These are phyloP conservation scores for Anolis sagrei DNA, from an alignment of 2,113 vertebrate species.

Conservation along the genomic window DNA sequence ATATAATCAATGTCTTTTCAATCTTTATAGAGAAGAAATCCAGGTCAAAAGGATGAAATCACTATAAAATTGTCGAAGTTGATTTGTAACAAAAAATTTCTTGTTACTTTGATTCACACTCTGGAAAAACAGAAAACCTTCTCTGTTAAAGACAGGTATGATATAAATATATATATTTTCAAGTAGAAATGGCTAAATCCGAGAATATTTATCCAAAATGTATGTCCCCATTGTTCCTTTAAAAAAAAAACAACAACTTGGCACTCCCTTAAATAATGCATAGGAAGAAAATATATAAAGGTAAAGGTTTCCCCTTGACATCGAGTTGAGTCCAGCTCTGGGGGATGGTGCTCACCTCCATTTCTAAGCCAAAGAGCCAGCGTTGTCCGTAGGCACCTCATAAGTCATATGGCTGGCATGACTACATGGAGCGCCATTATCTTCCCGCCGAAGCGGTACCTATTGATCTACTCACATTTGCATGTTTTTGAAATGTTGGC, in stretches of 20 bases:
- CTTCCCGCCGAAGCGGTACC: no score
- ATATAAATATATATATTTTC: conserved; percentile 57
- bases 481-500: no score
- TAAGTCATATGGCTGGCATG: no score
- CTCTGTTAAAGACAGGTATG: conserved; percentile 83
- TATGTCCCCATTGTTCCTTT: conserved; percentile 51
- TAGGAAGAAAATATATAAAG: conserved; percentile 40
- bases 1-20: conserved; percentile 57
- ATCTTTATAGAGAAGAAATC: conserved; percentile 76
- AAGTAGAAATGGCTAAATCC: conserved; percentile 55
- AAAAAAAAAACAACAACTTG: neutral
- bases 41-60: conserved; percentile 76
- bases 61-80: conserved; percentile 78
- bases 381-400: no score
- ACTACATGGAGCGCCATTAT: no score
- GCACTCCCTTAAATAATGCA: conserved; percentile 40
- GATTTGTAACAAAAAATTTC: conserved; percentile 83
- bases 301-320: no score
- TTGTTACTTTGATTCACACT: conserved; percentile 82
- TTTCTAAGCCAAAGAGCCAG: no score
- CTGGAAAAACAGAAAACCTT: conserved; percentile 86
- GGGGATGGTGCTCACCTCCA: no score
- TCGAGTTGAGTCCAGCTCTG: no score
- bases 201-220: conserved; percentile 8
- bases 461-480: no score